Percentiles rank a stretch among this genome's conserved stretches.
These are phyloP conservation scores for Microplitis demolitor DNA, from an alignment of 1,140 invertebrate species.

Conservation along the genomic window DNA sequence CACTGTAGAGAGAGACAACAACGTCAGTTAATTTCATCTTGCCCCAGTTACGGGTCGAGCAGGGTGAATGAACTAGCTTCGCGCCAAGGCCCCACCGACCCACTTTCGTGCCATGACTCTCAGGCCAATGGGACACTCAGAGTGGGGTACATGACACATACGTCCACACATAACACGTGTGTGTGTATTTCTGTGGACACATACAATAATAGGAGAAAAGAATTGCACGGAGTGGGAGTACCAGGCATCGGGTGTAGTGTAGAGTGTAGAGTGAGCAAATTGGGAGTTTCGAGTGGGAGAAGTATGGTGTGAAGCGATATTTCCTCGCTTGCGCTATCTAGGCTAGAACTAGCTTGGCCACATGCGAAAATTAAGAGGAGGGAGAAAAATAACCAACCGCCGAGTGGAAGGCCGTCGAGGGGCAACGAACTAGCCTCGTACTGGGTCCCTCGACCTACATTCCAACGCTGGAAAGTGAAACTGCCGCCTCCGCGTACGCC, in stretches of 20 bases:
- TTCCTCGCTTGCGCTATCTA: conserved; percentile 22
- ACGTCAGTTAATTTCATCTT: conserved; percentile 63
- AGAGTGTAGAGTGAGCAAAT: background rate
- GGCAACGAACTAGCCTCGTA: conserved; percentile 63
- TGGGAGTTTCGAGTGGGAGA: background rate
- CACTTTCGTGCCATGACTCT: conserved; percentile 48
- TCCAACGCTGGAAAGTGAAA: conserved; percentile 63
- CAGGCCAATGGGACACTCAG: conserved; percentile 2
- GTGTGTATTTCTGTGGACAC: no score
- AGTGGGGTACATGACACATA: background rate
- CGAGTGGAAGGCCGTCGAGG: conserved; percentile 61
- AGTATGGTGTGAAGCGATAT: background rate
- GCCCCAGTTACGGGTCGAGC: conserved; percentile 61
- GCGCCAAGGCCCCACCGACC: conserved; percentile 62
- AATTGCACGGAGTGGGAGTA: background rate
- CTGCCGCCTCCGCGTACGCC: conserved; percentile 44
- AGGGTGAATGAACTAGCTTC: conserved; percentile 63
- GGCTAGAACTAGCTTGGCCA: conserved; percentile 19
- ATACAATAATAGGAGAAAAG: no score
- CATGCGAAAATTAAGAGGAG: conserved; percentile 19
- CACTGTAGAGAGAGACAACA: conserved; percentile 24
- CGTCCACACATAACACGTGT: no score
- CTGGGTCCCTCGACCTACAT: conserved; percentile 61
- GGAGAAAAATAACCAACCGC: conserved; percentile 47
- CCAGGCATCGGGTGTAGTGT: background rate